A percentile compares a stretch with the other conserved stretches of the same genome.
Conservation (phyloP, 2,888 invertebrate species). For the Taenaris catops region DNA sequence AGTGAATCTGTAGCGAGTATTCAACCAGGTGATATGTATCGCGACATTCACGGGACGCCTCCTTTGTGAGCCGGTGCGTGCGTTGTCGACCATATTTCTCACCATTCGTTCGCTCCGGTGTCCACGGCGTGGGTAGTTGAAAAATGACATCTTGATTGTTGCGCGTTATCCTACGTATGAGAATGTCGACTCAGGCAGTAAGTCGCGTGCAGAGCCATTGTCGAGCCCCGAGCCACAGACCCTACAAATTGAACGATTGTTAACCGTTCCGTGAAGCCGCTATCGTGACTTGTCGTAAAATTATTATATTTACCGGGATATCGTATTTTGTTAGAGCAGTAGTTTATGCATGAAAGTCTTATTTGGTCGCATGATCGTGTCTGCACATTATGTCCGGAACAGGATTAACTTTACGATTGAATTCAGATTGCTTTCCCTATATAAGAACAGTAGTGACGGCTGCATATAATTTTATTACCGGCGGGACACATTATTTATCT, state of each 20-base stretch:
- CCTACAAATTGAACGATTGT: conserved; percentile 78
- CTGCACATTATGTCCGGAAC: conserved; percentile 23
- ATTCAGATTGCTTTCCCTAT: conserved; percentile 23
- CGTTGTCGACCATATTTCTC: conserved; percentile 75
- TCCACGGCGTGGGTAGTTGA: conserved; percentile 76
- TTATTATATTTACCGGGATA: conserved; percentile 59
- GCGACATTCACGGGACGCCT: conserved; percentile 62
- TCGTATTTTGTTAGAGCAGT: conserved; percentile 38
- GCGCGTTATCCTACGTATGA: conserved; percentile 76
- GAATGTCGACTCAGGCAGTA: conserved; percentile 58
- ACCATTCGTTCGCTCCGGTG: conserved; percentile 48
- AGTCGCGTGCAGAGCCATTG: conserved; percentile 69
- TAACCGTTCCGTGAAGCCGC: conserved; percentile 60
- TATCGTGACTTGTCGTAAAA: conserved; percentile 69
- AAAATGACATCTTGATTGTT: conserved; percentile 81
- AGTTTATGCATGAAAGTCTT: conserved; percentile 28
- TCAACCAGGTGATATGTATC: conserved; percentile 65
- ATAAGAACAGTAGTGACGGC: conserved; percentile 17
- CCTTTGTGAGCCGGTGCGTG: conserved; percentile 63
- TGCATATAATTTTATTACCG: conserved; percentile 13
- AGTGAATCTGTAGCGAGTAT: conserved; percentile 55
- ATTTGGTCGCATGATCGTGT: conserved; percentile 28
- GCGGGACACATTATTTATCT: conserved; percentile 7
- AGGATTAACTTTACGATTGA: conserved; percentile 27
- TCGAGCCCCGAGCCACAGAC: conserved; percentile 50